These are phyloP conservation scores for Laticauda colubrina DNA, from an alignment of 2,113 vertebrate species.

Conservation along the genomic window DNA sequence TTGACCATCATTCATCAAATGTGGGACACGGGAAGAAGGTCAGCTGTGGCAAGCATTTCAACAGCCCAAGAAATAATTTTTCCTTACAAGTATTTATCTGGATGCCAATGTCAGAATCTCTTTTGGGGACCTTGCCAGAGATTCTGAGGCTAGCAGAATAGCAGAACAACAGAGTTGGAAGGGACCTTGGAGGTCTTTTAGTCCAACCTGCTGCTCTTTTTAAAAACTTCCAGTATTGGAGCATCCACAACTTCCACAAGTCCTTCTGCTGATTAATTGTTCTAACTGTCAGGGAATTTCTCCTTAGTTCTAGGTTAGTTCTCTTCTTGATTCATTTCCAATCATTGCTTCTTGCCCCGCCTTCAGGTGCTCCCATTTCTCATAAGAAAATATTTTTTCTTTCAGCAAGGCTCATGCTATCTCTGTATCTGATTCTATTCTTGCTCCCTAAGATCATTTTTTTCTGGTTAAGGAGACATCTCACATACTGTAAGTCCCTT, in stretches of 20 bases:
- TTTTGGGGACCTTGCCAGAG: not conserved
- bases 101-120: not conserved
- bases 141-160: not conserved
- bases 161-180: not conserved
- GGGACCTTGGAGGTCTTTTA: not conserved
- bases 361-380: not conserved
- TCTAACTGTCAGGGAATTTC: not conserved
- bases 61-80: not conserved
- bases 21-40: not conserved
- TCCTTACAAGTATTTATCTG: too few relatives aligned
- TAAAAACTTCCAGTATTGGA: not conserved
- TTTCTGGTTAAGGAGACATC: not conserved
- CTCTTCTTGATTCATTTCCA: not conserved
- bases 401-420: not conserved
- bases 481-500: not conserved
- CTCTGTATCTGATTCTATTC: not conserved
- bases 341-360: not conserved
- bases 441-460: not conserved
- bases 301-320: not conserved
- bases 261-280: not conserved
- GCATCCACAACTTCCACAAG: not conserved
- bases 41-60: not conserved
- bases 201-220: not conserved
- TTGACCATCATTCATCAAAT: not conserved
- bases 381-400: not conserved